phyloP scores from a whole-genome alignment of 2,888 invertebrate species.

The Tholera decimalis region DNA sequence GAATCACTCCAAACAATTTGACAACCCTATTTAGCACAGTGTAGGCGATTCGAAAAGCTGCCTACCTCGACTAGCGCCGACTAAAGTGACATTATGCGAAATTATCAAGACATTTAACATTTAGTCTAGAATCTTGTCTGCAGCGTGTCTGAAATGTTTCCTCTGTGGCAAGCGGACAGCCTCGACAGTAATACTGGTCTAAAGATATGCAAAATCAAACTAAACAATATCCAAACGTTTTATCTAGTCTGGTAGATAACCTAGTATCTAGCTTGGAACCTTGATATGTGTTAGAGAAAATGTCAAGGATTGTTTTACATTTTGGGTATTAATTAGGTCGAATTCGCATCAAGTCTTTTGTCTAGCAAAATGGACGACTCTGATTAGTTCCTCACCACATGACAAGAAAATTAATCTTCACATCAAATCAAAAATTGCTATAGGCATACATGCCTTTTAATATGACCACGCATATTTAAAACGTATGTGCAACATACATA shows the following conservation, averaged over 20 bases:
- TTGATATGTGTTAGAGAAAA: constrained; percentile 26
- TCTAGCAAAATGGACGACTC: too few species aligned
- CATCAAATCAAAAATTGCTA: too few species aligned
- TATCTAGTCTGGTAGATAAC: constrained; percentile 15
- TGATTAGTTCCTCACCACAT: too few species aligned
- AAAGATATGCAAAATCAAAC: constrained; percentile 21
- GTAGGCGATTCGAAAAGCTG: constrained; percentile 51
- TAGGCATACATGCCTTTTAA: too few species aligned
- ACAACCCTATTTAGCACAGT: constrained; percentile 43
- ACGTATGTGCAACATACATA: too few species aligned
- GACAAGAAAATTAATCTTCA: too few species aligned
- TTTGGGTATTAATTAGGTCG: constrained; percentile 17
- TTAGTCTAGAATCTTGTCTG: constrained; percentile 39
- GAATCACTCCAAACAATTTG: constrained; percentile 36
- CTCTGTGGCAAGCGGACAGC: constrained; percentile 22
- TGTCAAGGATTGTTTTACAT: constrained; percentile 28
- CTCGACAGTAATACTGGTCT: constrained; percentile 14
- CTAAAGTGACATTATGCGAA: constrained; percentile 38
- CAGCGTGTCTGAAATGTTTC: constrained; percentile 28
- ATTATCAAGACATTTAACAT: constrained; percentile 30
- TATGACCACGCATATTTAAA: too few species aligned
- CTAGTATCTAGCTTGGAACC: constrained; percentile 4
- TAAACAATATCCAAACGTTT: constrained; percentile 14
- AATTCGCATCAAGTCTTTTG: neutral
- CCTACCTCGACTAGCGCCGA: constrained; percentile 42